A percentile compares a stretch with the other conserved stretches of the same genome.
Conservation (phyloP, 2,888 invertebrate genomes). For the Lysandra coridon region DNA sequence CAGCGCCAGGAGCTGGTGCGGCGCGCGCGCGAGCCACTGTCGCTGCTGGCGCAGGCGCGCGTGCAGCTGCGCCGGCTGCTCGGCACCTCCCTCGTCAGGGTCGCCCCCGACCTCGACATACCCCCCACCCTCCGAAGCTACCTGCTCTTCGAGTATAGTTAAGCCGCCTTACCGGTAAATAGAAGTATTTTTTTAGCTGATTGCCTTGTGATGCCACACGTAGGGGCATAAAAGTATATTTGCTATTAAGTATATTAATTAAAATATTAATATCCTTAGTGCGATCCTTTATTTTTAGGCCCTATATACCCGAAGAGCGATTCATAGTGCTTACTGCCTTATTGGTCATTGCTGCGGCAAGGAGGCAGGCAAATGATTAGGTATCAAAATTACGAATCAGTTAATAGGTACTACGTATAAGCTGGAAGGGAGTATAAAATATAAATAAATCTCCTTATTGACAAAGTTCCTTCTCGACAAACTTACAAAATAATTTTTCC, state of each 20-base stretch:
- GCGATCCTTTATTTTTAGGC: not conserved
- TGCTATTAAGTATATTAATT: not conserved
- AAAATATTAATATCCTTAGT: too few species aligned
- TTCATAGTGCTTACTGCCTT: not conserved
- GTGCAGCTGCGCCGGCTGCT: constrained; percentile 80
- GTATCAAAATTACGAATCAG: not conserved
- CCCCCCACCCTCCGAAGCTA: constrained; percentile 84
- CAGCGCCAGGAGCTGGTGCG: constrained; percentile 84
- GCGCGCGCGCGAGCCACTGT: constrained; percentile 62
- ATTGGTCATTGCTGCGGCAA: not conserved
- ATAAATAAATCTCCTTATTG: too few species aligned
- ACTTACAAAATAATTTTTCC: not conserved
- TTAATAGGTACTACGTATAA: too few species aligned
- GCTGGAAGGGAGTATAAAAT: too few species aligned
- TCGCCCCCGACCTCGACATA: constrained; percentile 81
- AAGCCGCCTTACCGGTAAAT: constrained; percentile 49
- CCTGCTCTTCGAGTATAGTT: constrained; percentile 84
- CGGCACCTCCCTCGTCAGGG: constrained; percentile 78
- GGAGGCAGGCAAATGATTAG: not conserved
- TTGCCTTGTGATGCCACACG: constrained; percentile 36
- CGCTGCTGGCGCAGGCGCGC: constrained; percentile 83
- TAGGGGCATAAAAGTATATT: not conserved
- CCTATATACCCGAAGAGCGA: not conserved
- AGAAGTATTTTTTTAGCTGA: constrained; percentile 44
- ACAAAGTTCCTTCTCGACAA: not conserved